Conservation (phyloP, 37 sponge, comb jelly and placozoan species). For the Geodia barretti region DNA sequence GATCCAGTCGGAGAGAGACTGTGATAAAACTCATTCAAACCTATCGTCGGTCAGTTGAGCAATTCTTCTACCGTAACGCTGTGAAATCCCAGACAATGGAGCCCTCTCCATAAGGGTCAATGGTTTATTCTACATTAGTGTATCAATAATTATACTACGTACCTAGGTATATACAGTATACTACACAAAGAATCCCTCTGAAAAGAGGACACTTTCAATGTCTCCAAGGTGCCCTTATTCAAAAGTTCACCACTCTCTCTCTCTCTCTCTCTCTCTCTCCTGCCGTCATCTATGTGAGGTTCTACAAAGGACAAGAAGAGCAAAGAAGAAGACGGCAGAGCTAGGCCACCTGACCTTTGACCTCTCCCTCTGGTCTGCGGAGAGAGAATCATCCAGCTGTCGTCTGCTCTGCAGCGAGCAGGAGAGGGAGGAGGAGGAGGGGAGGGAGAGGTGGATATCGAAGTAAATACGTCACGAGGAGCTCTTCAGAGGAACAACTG, state of each 20-base stretch:
- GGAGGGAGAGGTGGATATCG: not conserved
- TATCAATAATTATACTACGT: too few relatives aligned
- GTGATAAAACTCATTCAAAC: constrained; percentile 22
- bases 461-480: not conserved
- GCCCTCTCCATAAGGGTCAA: too few relatives aligned
- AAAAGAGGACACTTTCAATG: too few relatives aligned
- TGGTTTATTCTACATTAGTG: too few relatives aligned
- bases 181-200: too few relatives aligned
- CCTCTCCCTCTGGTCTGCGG: constrained; percentile 69
- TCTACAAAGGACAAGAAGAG: constrained; percentile 86
- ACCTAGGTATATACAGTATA: not conserved
- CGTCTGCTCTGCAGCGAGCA: not conserved
- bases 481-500: not conserved
- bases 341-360: constrained; percentile 71
- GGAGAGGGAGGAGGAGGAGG: not conserved
- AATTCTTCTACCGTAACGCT: too few relatives aligned
- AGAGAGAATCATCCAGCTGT: not conserved
- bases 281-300: constrained; percentile 62
- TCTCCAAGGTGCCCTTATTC: too few relatives aligned
- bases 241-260: too few relatives aligned
- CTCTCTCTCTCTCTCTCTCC: too few relatives aligned
- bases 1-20: not conserved
- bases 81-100: too few relatives aligned
- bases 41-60: constrained; percentile 40
- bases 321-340: constrained; percentile 73